Evolutionary conservation across 1,140 invertebrate species (phyloP).

Genomic region (Venustaconcha ellipsiformis): DNA sequence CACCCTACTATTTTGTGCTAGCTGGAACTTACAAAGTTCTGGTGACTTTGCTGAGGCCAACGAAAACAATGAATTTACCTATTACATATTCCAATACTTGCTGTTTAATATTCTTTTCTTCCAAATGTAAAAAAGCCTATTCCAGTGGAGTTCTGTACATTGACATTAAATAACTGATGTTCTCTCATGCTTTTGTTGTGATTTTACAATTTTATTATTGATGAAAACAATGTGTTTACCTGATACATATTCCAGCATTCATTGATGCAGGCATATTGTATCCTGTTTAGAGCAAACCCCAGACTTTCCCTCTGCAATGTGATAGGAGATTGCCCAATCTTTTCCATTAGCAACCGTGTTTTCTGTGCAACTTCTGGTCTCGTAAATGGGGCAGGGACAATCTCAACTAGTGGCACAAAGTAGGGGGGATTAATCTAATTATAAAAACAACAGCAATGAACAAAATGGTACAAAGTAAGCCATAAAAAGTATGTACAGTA

Average conservation of each 20-base stretch:
- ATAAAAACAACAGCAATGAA: slow-evolving; percentile 11
- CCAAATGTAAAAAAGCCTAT: no score
- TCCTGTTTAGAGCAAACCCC: slow-evolving; percentile 93
- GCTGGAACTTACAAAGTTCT: no score
- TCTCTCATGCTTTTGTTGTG: no score
- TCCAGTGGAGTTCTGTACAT: no score
- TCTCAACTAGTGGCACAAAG: slow-evolving; percentile 92
- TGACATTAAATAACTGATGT: no score
- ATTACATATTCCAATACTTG: no score
- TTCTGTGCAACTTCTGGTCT: slow-evolving; percentile 77
- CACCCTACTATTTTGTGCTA: no score
- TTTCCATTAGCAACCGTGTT: slow-evolving; percentile 82
- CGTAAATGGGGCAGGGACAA: slow-evolving; percentile 92
- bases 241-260: slow-evolving; percentile 90
- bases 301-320: slow-evolving; percentile 86
- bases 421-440: slow-evolving; percentile 92
- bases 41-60: no score
- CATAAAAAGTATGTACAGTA: background rate
- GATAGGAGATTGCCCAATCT: slow-evolving; percentile 92
- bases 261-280: slow-evolving; percentile 96
- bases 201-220: no score
- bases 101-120: no score
- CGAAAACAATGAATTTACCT: no score
- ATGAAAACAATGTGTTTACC: slow-evolving; percentile 34
- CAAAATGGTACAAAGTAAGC: background rate